These are phyloP conservation scores for Agelas oroides DNA, from an alignment of 37 sponge, comb jelly and placozoan species.

Conservation along the genomic window DNA sequence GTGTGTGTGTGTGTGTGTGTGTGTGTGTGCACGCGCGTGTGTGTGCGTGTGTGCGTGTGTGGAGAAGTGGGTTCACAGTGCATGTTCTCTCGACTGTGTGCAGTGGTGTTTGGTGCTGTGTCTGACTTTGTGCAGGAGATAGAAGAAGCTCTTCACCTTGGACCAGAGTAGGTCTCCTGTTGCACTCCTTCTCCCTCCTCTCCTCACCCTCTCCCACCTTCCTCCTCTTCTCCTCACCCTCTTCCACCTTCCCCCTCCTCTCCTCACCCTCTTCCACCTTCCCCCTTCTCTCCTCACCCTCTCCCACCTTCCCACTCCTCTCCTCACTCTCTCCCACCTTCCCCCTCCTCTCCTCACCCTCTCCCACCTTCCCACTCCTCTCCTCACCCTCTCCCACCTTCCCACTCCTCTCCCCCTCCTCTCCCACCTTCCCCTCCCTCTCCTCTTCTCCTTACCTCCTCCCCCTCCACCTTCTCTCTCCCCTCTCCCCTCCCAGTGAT, in stretches of 20 bases:
- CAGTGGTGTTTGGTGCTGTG: constrained; percentile 51
- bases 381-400: background rate
- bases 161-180: constrained; percentile 25
- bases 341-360: background rate
- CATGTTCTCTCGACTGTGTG: too few relatives aligned
- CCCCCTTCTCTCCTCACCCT: too few relatives aligned
- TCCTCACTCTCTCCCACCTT: background rate
- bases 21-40: background rate
- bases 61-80: background rate
- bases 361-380: background rate
- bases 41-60: background rate
- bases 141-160: constrained; percentile 44
- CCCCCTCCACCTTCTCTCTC: too few relatives aligned
- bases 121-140: constrained; percentile 57
- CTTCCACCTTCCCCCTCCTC: too few relatives aligned
- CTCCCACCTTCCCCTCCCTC: too few relatives aligned
- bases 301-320: too few relatives aligned
- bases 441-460: too few relatives aligned
- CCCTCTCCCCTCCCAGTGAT: too few relatives aligned
- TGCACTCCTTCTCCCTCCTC: too few relatives aligned
- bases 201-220: background rate
- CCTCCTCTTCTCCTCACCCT: too few relatives aligned
- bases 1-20: background rate
- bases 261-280: too few relatives aligned
- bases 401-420: background rate